phyloP scores from a whole-genome alignment of 1,140 invertebrate species.

The Drosophila sechellia region DNA sequence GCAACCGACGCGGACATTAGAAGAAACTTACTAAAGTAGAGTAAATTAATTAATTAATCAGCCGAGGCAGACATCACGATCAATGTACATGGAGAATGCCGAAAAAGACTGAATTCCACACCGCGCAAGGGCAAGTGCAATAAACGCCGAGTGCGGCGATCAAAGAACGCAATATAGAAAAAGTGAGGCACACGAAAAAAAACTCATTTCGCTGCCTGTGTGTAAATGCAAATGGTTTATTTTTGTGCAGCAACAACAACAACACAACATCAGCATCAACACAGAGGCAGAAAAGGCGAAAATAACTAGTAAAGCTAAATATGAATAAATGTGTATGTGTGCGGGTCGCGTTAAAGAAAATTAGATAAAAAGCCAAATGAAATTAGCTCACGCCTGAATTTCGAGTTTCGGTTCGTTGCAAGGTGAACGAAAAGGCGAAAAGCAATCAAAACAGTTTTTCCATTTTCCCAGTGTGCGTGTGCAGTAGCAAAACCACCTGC shows the following conservation, averaged over 20 bases:
- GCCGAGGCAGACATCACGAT: constrained; percentile 14
- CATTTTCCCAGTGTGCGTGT: constrained; percentile 69
- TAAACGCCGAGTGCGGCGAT: constrained; percentile 28
- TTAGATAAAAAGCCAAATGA: constrained; percentile 76
- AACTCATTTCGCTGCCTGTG: constrained; percentile 42
- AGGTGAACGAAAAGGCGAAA: constrained; percentile 67
- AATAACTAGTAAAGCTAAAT: constrained; percentile 46
- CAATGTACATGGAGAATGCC: constrained; percentile 26
- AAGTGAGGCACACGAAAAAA: constrained; percentile 25
- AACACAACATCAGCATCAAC: constrained; percentile 48
- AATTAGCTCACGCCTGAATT: constrained; percentile 81
- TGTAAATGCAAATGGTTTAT: constrained; percentile 72
- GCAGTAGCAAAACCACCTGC: constrained; percentile 67
- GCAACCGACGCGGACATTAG: constrained; percentile 34
- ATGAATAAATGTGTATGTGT: constrained; percentile 62
- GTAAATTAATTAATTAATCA: constrained; percentile 40
- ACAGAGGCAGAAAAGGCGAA: constrained; percentile 21
- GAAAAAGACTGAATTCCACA: constrained; percentile 55
- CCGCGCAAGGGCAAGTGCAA: constrained; percentile 68
- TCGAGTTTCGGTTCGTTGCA: constrained; percentile 73
- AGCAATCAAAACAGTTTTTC: constrained; percentile 68
- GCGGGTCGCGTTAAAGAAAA: constrained; percentile 64
- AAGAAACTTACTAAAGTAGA: constrained; percentile 33
- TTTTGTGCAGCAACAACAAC: constrained; percentile 59
- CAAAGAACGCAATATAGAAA: constrained; percentile 35